Evolutionary conservation across 2,797 vertebrate genomes (phyloP).

Genomic region (Microcaecilia unicolor): DNA sequence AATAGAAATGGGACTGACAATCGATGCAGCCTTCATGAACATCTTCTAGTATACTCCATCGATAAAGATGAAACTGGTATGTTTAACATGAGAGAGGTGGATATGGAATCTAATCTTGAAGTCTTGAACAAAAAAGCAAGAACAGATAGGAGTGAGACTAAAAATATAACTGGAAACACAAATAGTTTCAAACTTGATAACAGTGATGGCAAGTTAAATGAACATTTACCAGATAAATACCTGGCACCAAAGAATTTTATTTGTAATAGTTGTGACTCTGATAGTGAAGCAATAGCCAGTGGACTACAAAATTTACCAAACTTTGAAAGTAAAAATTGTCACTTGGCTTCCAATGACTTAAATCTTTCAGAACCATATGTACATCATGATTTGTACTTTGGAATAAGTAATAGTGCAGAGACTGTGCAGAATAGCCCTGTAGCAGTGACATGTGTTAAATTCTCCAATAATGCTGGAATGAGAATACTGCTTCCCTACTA

Average conservation of each 20-base stretch:
- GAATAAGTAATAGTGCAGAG: no score
- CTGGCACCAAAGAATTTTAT: no score
- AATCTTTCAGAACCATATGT: no score
- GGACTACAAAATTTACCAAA: no score
- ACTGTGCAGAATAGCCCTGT: no score
- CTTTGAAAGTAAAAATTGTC: no score
- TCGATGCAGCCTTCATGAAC: conserved; percentile 1
- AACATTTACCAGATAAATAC: no score
- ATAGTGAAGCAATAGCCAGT: no score
- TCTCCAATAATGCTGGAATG: not conserved
- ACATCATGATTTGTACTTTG: no score
- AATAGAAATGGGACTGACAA: not conserved
- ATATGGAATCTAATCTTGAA: not conserved
- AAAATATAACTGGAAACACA: conserved; percentile 10
- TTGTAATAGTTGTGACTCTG: no score
- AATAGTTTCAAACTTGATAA: conserved; percentile 22
- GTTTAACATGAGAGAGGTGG: not conserved
- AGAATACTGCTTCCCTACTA: conserved; percentile 23
- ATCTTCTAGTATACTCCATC: not conserved
- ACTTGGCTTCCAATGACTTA: no score
- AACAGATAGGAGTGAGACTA: no score
- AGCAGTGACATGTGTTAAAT: conserved; percentile 23
- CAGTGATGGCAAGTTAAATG: conserved; percentile 15
- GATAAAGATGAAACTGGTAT: not conserved
- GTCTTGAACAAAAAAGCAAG: not conserved